Conservation (phyloP, 2,113 vertebrate species). For the Syngnathus typhle region DNA sequence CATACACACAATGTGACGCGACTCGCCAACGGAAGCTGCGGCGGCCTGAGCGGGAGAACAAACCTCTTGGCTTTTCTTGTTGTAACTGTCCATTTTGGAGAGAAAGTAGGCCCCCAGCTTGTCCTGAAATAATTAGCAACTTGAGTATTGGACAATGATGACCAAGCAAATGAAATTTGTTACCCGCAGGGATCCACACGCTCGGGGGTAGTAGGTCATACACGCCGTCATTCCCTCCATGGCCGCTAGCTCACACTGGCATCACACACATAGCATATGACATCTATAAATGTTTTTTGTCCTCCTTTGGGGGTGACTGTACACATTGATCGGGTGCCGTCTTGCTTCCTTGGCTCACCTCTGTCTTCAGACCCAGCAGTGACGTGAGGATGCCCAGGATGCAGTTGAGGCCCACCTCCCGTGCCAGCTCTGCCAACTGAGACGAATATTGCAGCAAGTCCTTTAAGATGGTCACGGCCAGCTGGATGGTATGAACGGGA, state of each 20-base stretch:
- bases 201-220: slow-evolving; percentile 81
- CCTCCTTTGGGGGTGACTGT: too few species aligned
- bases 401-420: slow-evolving; percentile 84
- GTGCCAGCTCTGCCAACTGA: slow-evolving; percentile 76
- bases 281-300: too few species aligned
- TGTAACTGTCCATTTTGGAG: slow-evolving; percentile 76
- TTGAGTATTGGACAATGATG: not conserved
- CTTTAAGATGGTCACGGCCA: slow-evolving; percentile 75
- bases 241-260: slow-evolving; percentile 77
- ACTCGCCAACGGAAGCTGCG: too few species aligned
- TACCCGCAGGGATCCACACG: slow-evolving; percentile 84
- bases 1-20: not conserved
- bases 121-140: slow-evolving; percentile 62
- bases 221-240: slow-evolving; percentile 86
- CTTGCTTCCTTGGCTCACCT: slow-evolving; percentile 66
- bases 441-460: slow-evolving; percentile 82
- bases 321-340: not conserved
- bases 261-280: not conserved
- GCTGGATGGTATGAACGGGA: slow-evolving; percentile 74
- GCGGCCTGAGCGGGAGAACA: not conserved
- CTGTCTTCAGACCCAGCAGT: slow-evolving; percentile 78
- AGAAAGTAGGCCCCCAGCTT: slow-evolving; percentile 82
- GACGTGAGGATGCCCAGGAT: slow-evolving; percentile 84
- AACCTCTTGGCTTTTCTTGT: slow-evolving; percentile 79
- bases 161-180: slow-evolving; percentile 8